Percentiles rank a stretch among this genome's conserved stretches.
phyloP scores from a whole-genome alignment of 2,113 vertebrate species.

The Bettongia penicillata region DNA sequence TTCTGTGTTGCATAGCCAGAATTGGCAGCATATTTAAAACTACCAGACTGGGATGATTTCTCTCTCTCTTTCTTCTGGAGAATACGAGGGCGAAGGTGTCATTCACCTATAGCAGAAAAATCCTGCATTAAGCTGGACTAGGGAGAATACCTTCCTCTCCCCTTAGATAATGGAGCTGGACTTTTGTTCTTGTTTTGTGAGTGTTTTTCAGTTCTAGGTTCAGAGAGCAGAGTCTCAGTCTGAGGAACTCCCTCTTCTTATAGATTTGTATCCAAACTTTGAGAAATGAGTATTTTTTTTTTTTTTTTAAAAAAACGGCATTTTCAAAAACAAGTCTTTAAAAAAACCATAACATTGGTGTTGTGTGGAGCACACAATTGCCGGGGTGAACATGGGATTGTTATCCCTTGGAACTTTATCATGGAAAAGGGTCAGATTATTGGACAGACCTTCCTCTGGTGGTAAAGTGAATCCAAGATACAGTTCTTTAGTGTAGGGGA shows the following conservation, averaged over 20 bases:
- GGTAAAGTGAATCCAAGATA: background rate
- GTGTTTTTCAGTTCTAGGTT: background rate
- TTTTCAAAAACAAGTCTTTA: too few species aligned
- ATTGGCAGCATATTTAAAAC: background rate
- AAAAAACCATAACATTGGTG: too few species aligned
- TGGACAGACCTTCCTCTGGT: background rate
- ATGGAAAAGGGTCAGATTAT: background rate
- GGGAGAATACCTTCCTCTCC: background rate
- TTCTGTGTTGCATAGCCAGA: background rate
- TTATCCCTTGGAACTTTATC: background rate
- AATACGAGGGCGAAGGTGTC: background rate
- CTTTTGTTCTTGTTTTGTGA: background rate
- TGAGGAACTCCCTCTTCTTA: background rate
- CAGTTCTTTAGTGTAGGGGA: background rate
- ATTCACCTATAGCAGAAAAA: background rate
- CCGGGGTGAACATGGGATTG: too few species aligned
- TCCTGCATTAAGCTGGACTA: background rate
- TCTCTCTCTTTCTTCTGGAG: background rate
- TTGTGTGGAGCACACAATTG: too few species aligned
- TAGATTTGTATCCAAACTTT: too few species aligned
- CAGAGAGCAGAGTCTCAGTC: background rate
- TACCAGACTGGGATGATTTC: background rate
- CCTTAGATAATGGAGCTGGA: background rate
- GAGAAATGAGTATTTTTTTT: background rate
- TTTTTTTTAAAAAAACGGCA: too few species aligned